These are phyloP conservation scores for Auanema sp. DNA, from an alignment of 2,888 invertebrate species.

Conservation along the genomic window DNA sequence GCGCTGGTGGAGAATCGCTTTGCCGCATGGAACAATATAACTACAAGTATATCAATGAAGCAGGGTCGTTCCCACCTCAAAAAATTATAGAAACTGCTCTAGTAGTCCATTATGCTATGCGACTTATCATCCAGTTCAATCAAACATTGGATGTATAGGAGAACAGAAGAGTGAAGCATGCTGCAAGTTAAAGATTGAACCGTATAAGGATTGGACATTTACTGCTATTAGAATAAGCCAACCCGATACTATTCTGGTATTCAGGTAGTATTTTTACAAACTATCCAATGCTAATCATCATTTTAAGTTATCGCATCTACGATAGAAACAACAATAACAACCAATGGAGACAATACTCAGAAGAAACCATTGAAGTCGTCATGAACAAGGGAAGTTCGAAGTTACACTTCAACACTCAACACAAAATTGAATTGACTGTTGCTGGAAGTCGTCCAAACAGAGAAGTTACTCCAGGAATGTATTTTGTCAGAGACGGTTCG, in stretches of 20 bases:
- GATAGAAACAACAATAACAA: not conserved
- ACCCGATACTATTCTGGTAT: conserved; percentile 43
- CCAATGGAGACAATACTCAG: not conserved
- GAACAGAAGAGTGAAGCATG: conserved; percentile 44
- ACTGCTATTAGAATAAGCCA: conserved; percentile 44
- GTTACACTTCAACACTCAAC: conserved; percentile 37
- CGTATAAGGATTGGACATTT: conserved; percentile 50
- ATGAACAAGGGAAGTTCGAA: conserved; percentile 45
- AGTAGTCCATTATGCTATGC: conserved; percentile 48
- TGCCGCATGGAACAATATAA: conserved; percentile 51
- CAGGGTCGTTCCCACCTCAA: not conserved
- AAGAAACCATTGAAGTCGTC: conserved; percentile 16
- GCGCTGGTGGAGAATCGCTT: conserved; percentile 44
- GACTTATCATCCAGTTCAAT: conserved; percentile 47
- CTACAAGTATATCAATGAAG: conserved; percentile 27
- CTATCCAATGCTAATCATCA: not conserved
- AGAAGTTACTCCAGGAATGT: conserved; percentile 50
- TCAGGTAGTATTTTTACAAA: conserved; percentile 22
- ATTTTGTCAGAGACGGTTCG: conserved; percentile 37
- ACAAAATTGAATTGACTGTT: conserved; percentile 24
- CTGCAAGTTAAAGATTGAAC: conserved; percentile 50
- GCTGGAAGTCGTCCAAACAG: conserved; percentile 44
- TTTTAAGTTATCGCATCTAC: not conserved
- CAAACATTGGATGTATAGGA: conserved; percentile 42
- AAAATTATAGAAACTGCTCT: conserved; percentile 31